phyloP scores from a whole-genome alignment of 2,113 vertebrate species.

The Strigops habroptila region DNA sequence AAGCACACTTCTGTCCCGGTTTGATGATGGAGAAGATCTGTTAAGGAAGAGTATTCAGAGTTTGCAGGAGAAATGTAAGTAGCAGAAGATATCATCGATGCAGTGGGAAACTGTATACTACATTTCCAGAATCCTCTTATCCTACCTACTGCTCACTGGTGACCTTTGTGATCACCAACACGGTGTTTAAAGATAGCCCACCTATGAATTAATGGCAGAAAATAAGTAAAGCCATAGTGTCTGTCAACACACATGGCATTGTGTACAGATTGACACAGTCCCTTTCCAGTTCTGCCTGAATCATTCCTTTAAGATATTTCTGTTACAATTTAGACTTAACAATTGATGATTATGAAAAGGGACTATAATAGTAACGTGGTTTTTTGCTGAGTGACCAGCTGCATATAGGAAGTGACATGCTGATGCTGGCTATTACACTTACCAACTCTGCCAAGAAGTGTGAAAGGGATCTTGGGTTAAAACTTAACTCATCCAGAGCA shows the following conservation, averaged over 20 bases:
- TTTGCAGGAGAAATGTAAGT: conserved; percentile 41
- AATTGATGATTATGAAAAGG: neutral
- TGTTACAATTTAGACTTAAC: neutral
- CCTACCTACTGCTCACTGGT: neutral
- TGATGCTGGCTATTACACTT: neutral
- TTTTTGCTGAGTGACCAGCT: neutral
- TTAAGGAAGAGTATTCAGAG: neutral
- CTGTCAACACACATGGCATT: neutral
- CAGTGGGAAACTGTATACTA: neutral
- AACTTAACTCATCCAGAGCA: neutral
- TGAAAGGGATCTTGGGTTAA: neutral
- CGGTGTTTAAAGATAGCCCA: neutral
- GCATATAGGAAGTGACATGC: neutral
- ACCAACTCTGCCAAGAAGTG: neutral
- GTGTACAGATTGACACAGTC: neutral
- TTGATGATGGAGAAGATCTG: neutral
- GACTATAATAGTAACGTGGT: neutral
- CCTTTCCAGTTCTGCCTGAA: neutral
- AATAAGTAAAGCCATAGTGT: neutral
- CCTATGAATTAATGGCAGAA: neutral
- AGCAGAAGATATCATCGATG: neutral
- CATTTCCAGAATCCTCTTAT: neutral
- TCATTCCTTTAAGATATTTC: neutral
- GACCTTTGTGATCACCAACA: neutral
- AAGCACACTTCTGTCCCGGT: neutral